Base-by-base conservation (phyloP, 1,140 invertebrate species). In the Megalopta genalis region DNA sequence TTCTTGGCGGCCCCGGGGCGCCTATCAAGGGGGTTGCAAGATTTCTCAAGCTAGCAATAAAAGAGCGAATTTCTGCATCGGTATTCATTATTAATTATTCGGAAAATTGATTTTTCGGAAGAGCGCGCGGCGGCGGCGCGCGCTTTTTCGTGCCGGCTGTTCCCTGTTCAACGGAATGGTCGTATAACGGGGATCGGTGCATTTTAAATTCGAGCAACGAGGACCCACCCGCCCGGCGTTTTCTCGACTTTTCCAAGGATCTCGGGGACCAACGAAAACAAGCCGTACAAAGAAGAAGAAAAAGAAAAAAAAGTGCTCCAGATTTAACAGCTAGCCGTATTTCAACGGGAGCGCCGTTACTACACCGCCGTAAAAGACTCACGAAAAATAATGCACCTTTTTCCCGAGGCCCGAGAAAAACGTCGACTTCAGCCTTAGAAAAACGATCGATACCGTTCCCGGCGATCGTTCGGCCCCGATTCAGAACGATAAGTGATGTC, bases 381-480 rank as follows among this genome's bases (percentile, higher is more conserved):
- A 21, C 12, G 14, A 59, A 42, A 67, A 64, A 57, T 46, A 32
- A 57, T 39, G 37, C 12, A 27, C 37, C n/a, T 46, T 65, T 78
- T 78, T 37, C 2, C 7, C 21, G 21, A 0, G 59, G 16, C 12
- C 7, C 4, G 4, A 25, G 23, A 21, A 82, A 84, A 84, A 85
- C 82, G 66, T 46, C 16, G 39, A 69, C 69, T 4, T 1, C 39
- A 62, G 76, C 18, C 18, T 8, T 16, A n/a, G 21, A 18, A 83
- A 85, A 83, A 87, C 80, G 81, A 84, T 81, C 57, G 62, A 64
- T 77, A 59, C 42, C 12, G 64, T 86, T 86, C 8, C 49, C 84
- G 8, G 7, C 3, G 21, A 14, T 49, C 1, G 14, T 21, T 39
- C 0, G 39, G 21, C 77, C 66, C 75, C 69, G 85, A 81, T 32